Conservation (phyloP, 2,888 invertebrate genomes). For the Ethmia dodecea region DNA sequence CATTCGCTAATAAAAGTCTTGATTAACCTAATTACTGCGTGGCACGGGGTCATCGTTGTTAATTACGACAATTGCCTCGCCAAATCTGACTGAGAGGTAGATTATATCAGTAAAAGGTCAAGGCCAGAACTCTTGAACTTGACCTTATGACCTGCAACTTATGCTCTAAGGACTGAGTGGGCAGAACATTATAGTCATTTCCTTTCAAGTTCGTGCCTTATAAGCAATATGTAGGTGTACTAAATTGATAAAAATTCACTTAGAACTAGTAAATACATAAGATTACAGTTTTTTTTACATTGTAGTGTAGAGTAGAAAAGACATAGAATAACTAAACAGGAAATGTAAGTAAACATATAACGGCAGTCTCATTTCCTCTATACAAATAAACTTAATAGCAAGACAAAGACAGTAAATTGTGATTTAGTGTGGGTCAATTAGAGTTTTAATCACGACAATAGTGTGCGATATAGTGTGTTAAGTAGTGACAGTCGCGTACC, state of each 20-base stretch:
- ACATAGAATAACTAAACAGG: background rate
- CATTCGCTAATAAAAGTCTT: constrained; percentile 57
- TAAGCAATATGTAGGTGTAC: too few species aligned
- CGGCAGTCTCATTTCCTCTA: too few species aligned
- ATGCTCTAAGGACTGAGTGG: too few species aligned
- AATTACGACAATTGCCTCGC: constrained; percentile 43
- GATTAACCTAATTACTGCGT: constrained; percentile 64
- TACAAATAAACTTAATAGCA: constrained; percentile 43
- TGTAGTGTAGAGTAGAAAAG: background rate
- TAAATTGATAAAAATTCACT: too few species aligned
- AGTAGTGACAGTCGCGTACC: constrained; percentile 54
- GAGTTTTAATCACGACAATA: constrained; percentile 74
- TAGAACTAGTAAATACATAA: too few species aligned
- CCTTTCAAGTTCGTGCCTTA: too few species aligned
- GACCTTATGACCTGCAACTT: constrained; percentile 1
- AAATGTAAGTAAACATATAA: too few species aligned
- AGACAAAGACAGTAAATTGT: constrained; percentile 64
- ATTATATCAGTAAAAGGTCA: constrained; percentile 5
- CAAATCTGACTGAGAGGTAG: constrained; percentile 36
- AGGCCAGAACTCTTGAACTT: constrained; percentile 5
- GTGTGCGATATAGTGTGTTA: constrained; percentile 63
- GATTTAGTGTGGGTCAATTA: constrained; percentile 74
- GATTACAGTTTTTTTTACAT: too few species aligned
- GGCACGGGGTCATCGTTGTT: constrained; percentile 48
- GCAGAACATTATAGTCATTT: too few species aligned